A percentile compares a stretch with the other conserved stretches of the same genome.
These are phyloP conservation scores for Pongo abelii DNA, from an alignment of 2,113 vertebrate genomes.

Conservation along the genomic window DNA sequence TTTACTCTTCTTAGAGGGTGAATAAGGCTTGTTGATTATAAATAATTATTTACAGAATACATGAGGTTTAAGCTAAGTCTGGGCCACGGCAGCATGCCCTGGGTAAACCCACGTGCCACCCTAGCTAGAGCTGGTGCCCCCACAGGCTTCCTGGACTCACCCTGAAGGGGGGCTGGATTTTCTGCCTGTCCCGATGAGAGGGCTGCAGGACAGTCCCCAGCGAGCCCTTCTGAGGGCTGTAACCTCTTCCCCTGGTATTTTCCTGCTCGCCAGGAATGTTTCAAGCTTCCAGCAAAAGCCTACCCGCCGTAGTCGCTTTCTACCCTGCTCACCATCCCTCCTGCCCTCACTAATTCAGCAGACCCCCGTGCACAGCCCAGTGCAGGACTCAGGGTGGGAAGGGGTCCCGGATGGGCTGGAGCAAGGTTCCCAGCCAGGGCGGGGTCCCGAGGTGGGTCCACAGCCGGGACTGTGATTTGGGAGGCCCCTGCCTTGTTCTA, in stretches of 20 bases:
- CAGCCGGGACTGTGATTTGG: neutral
- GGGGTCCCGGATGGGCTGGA: neutral
- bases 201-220: neutral
- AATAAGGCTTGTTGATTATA: neutral
- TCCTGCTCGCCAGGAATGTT: neutral
- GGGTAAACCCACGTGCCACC: neutral
- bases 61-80: too few species aligned
- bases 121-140: neutral
- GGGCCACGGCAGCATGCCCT: too few species aligned
- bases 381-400: neutral
- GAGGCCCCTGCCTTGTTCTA: neutral
- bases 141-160: too few species aligned
- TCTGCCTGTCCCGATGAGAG: neutral
- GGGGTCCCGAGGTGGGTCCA: too few species aligned
- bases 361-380: too few species aligned
- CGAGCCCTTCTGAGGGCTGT: neutral
- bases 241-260: neutral
- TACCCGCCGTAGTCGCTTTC: neutral
- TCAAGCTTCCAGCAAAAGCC: neutral
- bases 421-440: neutral
- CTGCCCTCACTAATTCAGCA: neutral
- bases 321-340: neutral
- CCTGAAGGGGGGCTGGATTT: neutral
- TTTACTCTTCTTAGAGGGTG: too few species aligned
- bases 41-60: neutral